A percentile compares a stretch with the other conserved stretches of the same genome.
These are phyloP conservation scores for Sturnira hondurensis DNA, from an alignment of 2,113 vertebrate species.

Conservation along the genomic window DNA sequence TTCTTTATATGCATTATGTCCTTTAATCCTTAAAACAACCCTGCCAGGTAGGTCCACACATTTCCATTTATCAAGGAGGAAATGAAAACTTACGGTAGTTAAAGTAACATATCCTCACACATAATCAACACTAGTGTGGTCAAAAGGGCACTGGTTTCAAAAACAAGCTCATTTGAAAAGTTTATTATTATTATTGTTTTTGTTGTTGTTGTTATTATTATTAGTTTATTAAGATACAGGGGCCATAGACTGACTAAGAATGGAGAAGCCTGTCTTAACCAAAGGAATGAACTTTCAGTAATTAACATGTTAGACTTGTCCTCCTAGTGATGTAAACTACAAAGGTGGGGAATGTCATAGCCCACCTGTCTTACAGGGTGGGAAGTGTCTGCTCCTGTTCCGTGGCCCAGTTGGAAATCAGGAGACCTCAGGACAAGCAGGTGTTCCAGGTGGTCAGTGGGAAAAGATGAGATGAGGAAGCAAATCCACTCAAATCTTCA, in stretches of 20 bases:
- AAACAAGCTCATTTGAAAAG: not conserved
- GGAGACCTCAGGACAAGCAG: not conserved
- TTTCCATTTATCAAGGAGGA: not conserved
- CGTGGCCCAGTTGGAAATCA: not conserved
- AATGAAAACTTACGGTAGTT: not conserved
- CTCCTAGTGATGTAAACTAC: not conserved
- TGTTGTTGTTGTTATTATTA: not conserved
- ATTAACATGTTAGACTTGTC: not conserved
- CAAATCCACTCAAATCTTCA: not conserved
- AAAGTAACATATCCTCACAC: not conserved
- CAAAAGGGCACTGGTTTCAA: not conserved
- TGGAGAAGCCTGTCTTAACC: not conserved
- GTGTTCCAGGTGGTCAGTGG: not conserved
- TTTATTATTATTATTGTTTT: too few relatives aligned
- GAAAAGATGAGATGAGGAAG: not conserved
- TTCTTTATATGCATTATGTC: not conserved
- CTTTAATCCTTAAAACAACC: not conserved
- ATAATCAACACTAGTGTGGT: not conserved
- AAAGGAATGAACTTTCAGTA: not conserved
- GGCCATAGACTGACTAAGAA: not conserved
- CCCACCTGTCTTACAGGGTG: not conserved
- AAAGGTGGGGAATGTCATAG: not conserved
- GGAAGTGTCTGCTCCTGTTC: not conserved
- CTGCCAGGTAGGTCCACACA: not conserved
- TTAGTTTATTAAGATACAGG: not conserved